These are phyloP conservation scores for Puma concolor DNA, from an alignment of 2,113 vertebrate species.

Conservation along the genomic window DNA sequence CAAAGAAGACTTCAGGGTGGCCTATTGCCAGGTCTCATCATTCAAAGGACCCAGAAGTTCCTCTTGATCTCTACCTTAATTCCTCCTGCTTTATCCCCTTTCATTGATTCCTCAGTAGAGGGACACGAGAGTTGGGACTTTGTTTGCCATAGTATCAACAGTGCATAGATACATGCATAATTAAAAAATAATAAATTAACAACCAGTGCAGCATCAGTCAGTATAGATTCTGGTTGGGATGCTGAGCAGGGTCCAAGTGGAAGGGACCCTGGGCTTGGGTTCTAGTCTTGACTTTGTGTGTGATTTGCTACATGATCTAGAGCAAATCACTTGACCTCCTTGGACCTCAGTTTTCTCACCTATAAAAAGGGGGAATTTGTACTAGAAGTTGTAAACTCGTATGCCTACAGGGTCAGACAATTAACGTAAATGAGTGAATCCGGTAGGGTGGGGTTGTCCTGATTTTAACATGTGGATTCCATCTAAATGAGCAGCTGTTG, in stretches of 20 bases:
- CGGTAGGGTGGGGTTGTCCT: neutral
- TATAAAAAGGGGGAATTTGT: neutral
- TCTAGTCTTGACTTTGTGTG: neutral
- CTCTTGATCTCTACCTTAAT: neutral
- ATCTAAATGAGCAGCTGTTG: neutral
- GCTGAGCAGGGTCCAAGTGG: neutral
- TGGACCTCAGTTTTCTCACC: neutral
- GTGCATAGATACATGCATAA: neutral
- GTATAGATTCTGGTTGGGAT: neutral
- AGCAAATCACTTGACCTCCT: neutral
- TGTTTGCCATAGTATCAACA: neutral
- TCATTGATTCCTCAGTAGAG: neutral
- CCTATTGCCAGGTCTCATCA: neutral
- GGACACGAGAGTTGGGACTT: neutral
- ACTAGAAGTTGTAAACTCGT: neutral
- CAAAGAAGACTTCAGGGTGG: neutral
- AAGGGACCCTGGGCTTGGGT: neutral
- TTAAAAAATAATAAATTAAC: neutral
- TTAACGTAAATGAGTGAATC: neutral
- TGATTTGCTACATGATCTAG: neutral
- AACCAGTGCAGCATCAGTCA: neutral
- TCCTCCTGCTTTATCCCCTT: neutral
- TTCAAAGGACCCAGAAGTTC: neutral
- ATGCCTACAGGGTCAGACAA: neutral
- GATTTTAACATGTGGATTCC: neutral